Base-by-base conservation (phyloP, 1,140 invertebrate genomes). In the Anastatus disparis region DNA sequence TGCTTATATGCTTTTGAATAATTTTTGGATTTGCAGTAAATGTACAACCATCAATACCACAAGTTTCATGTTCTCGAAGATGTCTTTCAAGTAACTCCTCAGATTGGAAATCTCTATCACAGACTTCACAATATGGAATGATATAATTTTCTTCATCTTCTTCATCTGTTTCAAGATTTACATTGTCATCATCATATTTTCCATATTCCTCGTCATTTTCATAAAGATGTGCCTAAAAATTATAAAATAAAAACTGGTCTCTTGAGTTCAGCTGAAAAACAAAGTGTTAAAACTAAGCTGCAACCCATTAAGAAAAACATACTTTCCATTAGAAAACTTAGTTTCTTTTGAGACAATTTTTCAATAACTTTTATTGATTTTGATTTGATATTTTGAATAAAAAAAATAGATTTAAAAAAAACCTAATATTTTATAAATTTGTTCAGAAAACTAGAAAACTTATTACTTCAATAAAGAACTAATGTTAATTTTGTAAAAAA, bases 11-110 rank as follows among this genome's bases (percentile, higher is more conserved):
- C 75, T 91, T 91, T 62, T 92, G 90, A 15, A 97, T 88, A 2
- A 95, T 83, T 79, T 91, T 91, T 10, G 92, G 89, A 81, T 94
- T 90, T 17, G 93, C 94, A 15, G 90, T 86, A 86, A 94, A 96
- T 26, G 87, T 89, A 79, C 95, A 96, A n/a, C 91, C 91, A 77
- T 95, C 92, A 17, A 93, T 89, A 46, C 90, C 91, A 79, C 94
- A 96, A 81, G 87, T 82, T 82, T 89, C 87, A 84, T 96, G 94
- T 72, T 90, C 88, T 3, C 83, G 76, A 72, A 90, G 85, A 80
- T 96, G 94, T 53, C 87, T 84, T 48, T 89, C 76, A 53, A 92
- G 88, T 70, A 87, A 79, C 22, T 90, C 84, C 50, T 85, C 72
- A 7, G 85, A 88, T 50, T 83, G 81, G 81, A 94, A 94, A 42